Evolutionary conservation across 2,797 vertebrate genomes (phyloP).

Genomic region (Trichosurus vulpecula): DNA sequence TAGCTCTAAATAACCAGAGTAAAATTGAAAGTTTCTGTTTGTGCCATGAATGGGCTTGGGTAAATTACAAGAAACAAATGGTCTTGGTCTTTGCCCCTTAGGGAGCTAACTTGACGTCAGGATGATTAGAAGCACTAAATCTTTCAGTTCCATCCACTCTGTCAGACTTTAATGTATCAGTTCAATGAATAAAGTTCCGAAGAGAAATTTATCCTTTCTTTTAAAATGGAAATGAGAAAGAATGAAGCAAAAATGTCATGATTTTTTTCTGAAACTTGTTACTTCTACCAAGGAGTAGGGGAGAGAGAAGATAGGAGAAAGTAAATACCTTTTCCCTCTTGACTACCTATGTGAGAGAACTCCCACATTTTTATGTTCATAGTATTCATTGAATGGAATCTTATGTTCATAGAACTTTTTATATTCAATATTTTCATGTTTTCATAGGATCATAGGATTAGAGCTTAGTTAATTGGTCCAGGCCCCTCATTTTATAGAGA

Average conservation of each 20-base stretch:
- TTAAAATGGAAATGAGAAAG: not conserved
- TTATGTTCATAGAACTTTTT: not conserved
- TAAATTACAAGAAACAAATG: not conserved
- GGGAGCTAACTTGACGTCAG: not conserved
- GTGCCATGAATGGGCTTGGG: too few relatives aligned
- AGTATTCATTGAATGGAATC: not conserved
- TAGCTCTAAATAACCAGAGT: too few relatives aligned
- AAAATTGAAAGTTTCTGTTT: too few relatives aligned
- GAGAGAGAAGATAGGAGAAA: not conserved
- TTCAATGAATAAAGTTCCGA: not conserved
- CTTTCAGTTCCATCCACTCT: not conserved
- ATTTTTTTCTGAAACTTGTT: not conserved
- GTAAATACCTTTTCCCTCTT: not conserved
- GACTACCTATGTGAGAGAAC: not conserved
- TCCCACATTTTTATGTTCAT: not conserved
- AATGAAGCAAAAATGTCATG: not conserved
- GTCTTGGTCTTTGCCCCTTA: not conserved
- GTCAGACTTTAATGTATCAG: not conserved
- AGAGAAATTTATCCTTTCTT: not conserved
- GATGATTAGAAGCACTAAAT: not conserved
- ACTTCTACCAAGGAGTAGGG: not conserved
- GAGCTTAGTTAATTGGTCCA: not conserved
- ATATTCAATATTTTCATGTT: not conserved
- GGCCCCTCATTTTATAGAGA: not conserved
- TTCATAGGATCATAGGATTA: not conserved